Percentiles rank a stretch among this genome's conserved stretches.
These are phyloP conservation scores for Drosophila paramelanica DNA, from an alignment of 2,888 invertebrate genomes.

Conservation along the genomic window DNA sequence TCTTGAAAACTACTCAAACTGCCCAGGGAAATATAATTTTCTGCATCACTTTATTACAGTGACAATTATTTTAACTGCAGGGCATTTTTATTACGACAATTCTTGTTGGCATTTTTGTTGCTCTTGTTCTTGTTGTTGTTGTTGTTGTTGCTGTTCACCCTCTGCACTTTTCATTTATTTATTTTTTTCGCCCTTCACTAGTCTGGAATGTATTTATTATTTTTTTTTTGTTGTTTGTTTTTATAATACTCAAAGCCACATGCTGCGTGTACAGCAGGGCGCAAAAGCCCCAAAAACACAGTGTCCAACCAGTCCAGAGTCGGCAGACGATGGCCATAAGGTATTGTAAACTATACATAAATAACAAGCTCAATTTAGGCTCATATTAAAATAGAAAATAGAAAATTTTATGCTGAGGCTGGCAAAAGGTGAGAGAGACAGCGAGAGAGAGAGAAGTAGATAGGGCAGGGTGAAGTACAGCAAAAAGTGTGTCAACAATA, in stretches of 20 bases:
- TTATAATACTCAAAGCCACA: conserved; percentile 33
- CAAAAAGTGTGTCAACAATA: conserved; percentile 73
- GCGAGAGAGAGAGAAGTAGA: too few species aligned
- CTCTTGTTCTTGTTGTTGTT: conserved; percentile 4
- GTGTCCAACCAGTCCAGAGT: conserved; percentile 4
- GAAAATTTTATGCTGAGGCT: conserved; percentile 65
- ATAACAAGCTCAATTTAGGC: conserved; percentile 78
- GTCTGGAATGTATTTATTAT: conserved; percentile 28
- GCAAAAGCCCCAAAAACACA: conserved; percentile 38
- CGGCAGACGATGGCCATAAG: conserved; percentile 55
- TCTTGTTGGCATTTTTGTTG: conserved; percentile 56
- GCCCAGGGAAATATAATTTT: conserved; percentile 69
- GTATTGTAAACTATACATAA: conserved; percentile 76
- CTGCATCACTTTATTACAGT: conserved; percentile 79
- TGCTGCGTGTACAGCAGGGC: conserved; percentile 59
- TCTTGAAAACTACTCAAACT: conserved; percentile 11
- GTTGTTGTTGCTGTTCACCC: conserved; percentile 10
- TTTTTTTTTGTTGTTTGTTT: conserved; percentile 25
- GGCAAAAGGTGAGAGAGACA: conserved; percentile 44
- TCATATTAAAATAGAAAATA: conserved; percentile 72
- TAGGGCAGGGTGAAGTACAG: conserved; percentile 9
- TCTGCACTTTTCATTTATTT: conserved; percentile 25
- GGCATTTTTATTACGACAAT: conserved; percentile 77
- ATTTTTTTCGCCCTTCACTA: conserved; percentile 13
- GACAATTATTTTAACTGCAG: conserved; percentile 80